A percentile compares a stretch with the other conserved stretches of the same genome.
Conservation (phyloP, 2,888 invertebrate genomes). For the Lycaena phlaeas region DNA sequence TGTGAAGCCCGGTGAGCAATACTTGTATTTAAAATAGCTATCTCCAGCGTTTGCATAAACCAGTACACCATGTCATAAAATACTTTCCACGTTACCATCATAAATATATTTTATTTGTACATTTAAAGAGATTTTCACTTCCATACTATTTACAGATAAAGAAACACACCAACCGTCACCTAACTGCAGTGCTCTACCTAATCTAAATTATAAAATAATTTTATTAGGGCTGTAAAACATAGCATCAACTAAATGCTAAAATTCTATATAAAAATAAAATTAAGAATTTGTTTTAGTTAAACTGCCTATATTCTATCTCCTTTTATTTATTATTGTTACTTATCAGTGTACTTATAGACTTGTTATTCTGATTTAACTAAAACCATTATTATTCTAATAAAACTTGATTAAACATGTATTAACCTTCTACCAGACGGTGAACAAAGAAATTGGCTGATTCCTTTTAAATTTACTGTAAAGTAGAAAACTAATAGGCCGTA, state of each 20-base stretch:
- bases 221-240: conserved; percentile 56
- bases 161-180: conserved; percentile 52
- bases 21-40: conserved; percentile 50
- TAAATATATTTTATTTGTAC: conserved; percentile 66
- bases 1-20: conserved; percentile 48
- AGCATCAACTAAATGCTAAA: conserved; percentile 32
- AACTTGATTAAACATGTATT: conserved; percentile 5
- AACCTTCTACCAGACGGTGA: conserved; percentile 4
- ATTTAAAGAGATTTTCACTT: conserved; percentile 51
- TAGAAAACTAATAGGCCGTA: not conserved
- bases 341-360: conserved; percentile 5
- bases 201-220: conserved; percentile 39
- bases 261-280: conserved; percentile 10
- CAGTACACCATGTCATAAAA: conserved; percentile 67
- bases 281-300: conserved; percentile 9
- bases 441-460: conserved; percentile 3
- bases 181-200: conserved; percentile 51
- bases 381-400: conserved; percentile 5
- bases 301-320: not conserved
- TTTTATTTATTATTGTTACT: not conserved
- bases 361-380: conserved; percentile 10
- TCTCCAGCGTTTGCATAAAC: conserved; percentile 37
- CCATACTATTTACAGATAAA: conserved; percentile 63
- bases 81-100: conserved; percentile 48
- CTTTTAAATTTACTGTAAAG: not conserved